These are phyloP conservation scores for Ommatoiulus sabulosus DNA, from an alignment of 2,888 invertebrate genomes.

Conservation along the genomic window DNA sequence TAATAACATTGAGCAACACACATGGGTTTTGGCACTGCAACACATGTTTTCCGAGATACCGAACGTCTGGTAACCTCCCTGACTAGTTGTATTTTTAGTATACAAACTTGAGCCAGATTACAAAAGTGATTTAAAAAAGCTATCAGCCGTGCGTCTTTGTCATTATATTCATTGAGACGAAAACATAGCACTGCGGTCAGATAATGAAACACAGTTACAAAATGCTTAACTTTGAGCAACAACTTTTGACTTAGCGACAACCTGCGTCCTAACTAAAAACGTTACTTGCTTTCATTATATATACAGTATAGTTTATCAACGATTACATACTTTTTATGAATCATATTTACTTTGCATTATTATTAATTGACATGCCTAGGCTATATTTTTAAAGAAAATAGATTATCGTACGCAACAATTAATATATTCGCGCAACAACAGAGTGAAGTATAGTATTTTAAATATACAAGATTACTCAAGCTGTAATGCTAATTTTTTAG, in stretches of 20 bases:
- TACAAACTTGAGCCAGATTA: background rate
- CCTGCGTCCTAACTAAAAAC: background rate
- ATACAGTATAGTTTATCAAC: too few relatives aligned
- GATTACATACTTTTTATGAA: background rate
- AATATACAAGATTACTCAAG: too few relatives aligned
- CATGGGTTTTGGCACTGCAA: background rate
- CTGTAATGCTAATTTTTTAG: too few relatives aligned
- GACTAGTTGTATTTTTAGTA: constrained; percentile 17
- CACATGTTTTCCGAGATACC: background rate
- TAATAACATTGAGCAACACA: constrained; percentile 16
- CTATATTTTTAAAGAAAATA: too few relatives aligned
- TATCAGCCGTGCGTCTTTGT: background rate
- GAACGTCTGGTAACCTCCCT: background rate
- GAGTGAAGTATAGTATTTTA: too few relatives aligned
- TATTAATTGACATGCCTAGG: too few relatives aligned
- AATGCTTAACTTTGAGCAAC: background rate
- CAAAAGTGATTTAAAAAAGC: background rate
- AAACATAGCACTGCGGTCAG: constrained; percentile 2
- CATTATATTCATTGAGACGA: background rate
- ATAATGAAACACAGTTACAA: background rate
- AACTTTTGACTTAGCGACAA: background rate
- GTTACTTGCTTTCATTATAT: background rate
- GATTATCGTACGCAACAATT: too few relatives aligned
- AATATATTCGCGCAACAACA: too few relatives aligned
- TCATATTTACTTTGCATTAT: background rate